A percentile compares a stretch with the other conserved stretches of the same genome.
Conservation (phyloP, 2,113 vertebrate genomes). For the Bothrops jararaca region DNA sequence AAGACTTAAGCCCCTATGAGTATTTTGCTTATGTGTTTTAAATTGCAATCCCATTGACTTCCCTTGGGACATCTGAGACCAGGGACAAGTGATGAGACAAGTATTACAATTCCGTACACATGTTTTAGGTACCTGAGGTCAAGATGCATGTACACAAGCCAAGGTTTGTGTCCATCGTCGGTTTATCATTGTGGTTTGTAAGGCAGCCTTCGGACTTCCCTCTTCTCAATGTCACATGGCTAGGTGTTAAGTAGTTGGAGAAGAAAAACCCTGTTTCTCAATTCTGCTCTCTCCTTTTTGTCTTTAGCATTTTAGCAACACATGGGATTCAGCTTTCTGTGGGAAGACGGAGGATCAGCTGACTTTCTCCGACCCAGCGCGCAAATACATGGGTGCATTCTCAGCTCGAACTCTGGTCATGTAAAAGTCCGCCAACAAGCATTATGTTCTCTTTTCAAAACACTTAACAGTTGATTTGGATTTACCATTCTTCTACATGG, state of each 20-base stretch:
- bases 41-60: not conserved
- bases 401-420: conserved; percentile 91
- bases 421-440: conserved; percentile 74
- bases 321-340: conserved; percentile 88
- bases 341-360: conserved; percentile 89
- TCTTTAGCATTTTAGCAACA: conserved; percentile 73
- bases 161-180: not conserved
- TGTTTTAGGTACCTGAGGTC: not conserved
- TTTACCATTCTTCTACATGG: conserved; percentile 75
- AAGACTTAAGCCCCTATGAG: too few relatives aligned
- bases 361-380: conserved; percentile 79
- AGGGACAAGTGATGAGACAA: not conserved
- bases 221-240: not conserved
- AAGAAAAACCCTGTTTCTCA: not conserved
- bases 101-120: not conserved
- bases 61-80: not conserved
- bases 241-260: not conserved
- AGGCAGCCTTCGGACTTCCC: not conserved
- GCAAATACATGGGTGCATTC: conserved; percentile 88
- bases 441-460: conserved; percentile 73
- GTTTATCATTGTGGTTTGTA: not conserved
- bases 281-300: conserved; percentile 15
- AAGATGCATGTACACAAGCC: not conserved
- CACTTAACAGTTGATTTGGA: conserved; percentile 73
- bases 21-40: not conserved